Evolutionary conservation across 1,140 invertebrate species (phyloP).

Genomic region (Adelges cooleyi): DNA sequence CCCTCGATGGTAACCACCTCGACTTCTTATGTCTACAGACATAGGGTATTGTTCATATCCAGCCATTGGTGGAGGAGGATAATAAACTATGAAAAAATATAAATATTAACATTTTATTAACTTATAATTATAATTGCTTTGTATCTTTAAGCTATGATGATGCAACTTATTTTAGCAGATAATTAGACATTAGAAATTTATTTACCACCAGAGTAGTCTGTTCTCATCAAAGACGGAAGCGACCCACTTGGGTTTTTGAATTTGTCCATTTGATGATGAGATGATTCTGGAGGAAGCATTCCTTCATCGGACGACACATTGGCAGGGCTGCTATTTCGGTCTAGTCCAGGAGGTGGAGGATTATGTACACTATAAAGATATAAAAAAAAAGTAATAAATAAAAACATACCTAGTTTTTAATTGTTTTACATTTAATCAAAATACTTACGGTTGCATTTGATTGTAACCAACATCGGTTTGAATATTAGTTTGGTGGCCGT

Average conservation of each 20-base stretch:
- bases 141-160: no score
- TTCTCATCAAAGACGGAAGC: not conserved
- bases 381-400: no score
- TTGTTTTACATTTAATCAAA: no score
- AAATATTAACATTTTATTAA: no score
- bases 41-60: conserved; percentile 19
- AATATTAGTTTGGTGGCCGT: not conserved
- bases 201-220: not conserved
- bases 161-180: no score
- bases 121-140: no score
- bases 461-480: conserved; percentile 12
- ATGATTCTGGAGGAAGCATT: conserved; percentile 1
- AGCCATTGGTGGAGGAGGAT: conserved; percentile 7
- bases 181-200: not conserved
- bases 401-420: no score
- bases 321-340: conserved; percentile 14
- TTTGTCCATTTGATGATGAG: conserved; percentile 17
- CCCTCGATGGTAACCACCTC: conserved; percentile 5
- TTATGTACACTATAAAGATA: conserved; percentile 6
- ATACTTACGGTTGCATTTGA: conserved; percentile 24
- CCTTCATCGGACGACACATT: conserved; percentile 23
- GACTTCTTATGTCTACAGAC: conserved; percentile 7
- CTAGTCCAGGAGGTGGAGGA: conserved; percentile 23
- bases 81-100: conserved; percentile 4
- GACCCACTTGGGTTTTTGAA: not conserved